Conservation (phyloP, 2,888 invertebrate genomes). For the Corbicula japonica region DNA sequence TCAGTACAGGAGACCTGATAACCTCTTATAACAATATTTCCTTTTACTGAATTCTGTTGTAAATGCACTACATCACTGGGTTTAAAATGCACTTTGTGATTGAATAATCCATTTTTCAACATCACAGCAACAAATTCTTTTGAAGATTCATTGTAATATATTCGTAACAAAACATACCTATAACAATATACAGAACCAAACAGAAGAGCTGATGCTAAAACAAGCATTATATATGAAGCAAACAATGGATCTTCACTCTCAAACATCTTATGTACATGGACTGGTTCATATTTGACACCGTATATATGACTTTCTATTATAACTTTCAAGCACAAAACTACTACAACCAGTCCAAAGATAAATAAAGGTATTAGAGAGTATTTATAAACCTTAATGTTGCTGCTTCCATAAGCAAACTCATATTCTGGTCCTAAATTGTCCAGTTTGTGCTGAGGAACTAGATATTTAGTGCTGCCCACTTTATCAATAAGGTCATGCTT, state of each 20-base stretch:
- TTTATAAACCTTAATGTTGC: background rate
- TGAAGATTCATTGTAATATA: slow-evolving; percentile 15
- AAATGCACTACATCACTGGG: slow-evolving; percentile 3
- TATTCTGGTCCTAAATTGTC: slow-evolving; percentile 9
- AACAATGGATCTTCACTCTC: no score
- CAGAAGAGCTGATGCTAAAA: no score
- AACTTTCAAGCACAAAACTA: no score
- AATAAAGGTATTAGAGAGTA: no score
- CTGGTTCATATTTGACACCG: no score
- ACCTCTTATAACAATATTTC: slow-evolving; percentile 4
- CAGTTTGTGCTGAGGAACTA: background rate
- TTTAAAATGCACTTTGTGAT: slow-evolving; percentile 2
- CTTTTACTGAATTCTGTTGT: background rate
- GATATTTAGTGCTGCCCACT: no score
- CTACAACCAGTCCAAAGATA: no score
- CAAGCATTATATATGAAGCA: no score
- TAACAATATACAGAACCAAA: no score
- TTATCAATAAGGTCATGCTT: no score
- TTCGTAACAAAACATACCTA: background rate
- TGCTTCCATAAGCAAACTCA: background rate
- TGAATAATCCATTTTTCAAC: slow-evolving; percentile 10
- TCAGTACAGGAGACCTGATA: background rate
- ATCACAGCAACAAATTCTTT: slow-evolving; percentile 29
- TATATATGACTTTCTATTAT: no score
- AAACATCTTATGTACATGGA: no score